phyloP scores from a whole-genome alignment of 2,888 invertebrate species.

The Seladonia tumulorum region DNA sequence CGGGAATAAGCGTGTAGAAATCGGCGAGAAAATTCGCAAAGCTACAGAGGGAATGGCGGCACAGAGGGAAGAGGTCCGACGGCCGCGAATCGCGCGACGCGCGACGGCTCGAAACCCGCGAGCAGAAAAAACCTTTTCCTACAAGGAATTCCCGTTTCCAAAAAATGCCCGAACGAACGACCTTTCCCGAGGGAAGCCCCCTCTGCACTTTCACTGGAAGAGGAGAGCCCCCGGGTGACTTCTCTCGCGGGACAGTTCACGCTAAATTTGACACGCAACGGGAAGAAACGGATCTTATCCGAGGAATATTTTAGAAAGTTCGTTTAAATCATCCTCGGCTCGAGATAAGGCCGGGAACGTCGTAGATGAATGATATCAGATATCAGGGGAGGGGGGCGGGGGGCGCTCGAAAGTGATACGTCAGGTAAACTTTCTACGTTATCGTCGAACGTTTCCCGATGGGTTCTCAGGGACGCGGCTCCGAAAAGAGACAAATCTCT shows the following conservation, averaged over 20 bases:
- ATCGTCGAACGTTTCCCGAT: background rate
- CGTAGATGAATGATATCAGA: background rate
- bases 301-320: constrained; percentile 32
- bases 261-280: background rate
- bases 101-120: background rate
- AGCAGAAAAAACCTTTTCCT: background rate
- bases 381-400: no score
- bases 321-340: background rate
- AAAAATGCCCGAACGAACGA: background rate
- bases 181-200: background rate
- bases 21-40: background rate
- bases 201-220: background rate
- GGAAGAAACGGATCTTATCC: background rate
- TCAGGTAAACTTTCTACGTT: background rate
- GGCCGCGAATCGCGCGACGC: constrained; percentile 43
- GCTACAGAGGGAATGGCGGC: background rate
- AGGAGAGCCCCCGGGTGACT: background rate
- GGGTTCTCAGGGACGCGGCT: background rate
- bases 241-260: background rate
- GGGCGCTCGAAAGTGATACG: background rate
- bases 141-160: background rate
- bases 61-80: constrained; percentile 56
- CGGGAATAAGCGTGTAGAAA: background rate
- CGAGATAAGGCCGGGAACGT: background rate
- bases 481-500: background rate